Evolutionary conservation across 2,113 vertebrate species (phyloP).

Genomic region (Eudyptes chrysolophus): DNA sequence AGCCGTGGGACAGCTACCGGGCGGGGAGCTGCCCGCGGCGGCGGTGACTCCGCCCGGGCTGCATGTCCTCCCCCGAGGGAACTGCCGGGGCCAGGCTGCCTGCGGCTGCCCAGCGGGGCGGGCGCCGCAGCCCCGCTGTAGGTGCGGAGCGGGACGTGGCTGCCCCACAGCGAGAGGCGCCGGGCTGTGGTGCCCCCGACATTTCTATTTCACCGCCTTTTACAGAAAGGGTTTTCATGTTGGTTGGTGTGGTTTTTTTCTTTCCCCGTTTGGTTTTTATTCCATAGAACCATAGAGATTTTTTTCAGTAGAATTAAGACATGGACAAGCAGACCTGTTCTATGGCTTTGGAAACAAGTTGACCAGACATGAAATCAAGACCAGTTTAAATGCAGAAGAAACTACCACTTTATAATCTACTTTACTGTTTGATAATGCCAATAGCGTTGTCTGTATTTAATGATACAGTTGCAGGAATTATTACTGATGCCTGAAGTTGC

Average conservation of each 20-base stretch:
- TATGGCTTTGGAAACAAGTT: neutral
- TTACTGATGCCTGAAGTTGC: neutral
- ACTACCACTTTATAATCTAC: neutral
- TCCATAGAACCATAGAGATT: neutral
- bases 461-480: neutral
- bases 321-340: neutral
- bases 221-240: too few relatives aligned
- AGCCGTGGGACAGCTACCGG: neutral
- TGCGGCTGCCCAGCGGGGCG: neutral
- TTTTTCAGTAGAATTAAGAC: neutral
- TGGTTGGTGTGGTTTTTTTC: too few relatives aligned
- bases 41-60: neutral
- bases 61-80: neutral
- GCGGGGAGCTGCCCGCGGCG: neutral
- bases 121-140: neutral
- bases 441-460: neutral
- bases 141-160: neutral
- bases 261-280: neutral
- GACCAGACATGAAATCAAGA: neutral
- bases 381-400: neutral
- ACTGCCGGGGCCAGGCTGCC: neutral
- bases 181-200: neutral
- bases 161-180: rapidly evolving
- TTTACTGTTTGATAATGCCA: neutral
- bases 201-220: neutral